These are phyloP conservation scores for Premnoplex brunnescens DNA, from an alignment of 2,797 vertebrate genomes.

Conservation along the genomic window DNA sequence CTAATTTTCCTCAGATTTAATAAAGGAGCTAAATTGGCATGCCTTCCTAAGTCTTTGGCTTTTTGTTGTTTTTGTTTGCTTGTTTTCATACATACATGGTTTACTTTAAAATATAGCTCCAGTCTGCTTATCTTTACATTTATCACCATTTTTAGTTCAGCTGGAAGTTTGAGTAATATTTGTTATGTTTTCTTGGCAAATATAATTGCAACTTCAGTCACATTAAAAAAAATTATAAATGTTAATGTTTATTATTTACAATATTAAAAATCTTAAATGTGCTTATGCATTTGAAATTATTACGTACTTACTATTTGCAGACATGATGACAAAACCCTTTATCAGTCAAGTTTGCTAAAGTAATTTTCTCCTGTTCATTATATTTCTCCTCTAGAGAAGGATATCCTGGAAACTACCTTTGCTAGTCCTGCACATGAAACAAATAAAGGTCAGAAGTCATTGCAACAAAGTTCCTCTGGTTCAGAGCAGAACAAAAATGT, in stretches of 20 bases:
- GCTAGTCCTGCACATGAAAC: conserved; percentile 58
- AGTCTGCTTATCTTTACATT: neutral
- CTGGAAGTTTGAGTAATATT: neutral
- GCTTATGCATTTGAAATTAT: neutral
- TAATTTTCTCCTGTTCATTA: conserved; percentile 25
- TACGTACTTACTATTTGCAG: neutral
- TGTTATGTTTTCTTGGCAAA: neutral
- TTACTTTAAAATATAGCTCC: neutral
- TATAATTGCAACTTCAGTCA: neutral
- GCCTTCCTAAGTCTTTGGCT: neutral
- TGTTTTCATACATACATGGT: neutral
- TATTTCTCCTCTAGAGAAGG: conserved; percentile 77
- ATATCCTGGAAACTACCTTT: conserved; percentile 67
- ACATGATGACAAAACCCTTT: neutral
- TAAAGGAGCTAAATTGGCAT: neutral
- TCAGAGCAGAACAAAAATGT: conserved; percentile 61
- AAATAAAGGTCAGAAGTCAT: conserved; percentile 60
- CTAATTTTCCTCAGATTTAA: neutral
- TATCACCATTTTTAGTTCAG: neutral
- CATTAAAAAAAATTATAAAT: neutral
- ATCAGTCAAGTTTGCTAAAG: conserved; percentile 21
- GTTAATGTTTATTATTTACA: neutral
- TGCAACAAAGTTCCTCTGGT: conserved; percentile 50
- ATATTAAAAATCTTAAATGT: neutral
- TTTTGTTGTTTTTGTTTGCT: neutral